Base-by-base conservation (phyloP, 2,888 invertebrate genomes). In the Trachelus tabidus region DNA sequence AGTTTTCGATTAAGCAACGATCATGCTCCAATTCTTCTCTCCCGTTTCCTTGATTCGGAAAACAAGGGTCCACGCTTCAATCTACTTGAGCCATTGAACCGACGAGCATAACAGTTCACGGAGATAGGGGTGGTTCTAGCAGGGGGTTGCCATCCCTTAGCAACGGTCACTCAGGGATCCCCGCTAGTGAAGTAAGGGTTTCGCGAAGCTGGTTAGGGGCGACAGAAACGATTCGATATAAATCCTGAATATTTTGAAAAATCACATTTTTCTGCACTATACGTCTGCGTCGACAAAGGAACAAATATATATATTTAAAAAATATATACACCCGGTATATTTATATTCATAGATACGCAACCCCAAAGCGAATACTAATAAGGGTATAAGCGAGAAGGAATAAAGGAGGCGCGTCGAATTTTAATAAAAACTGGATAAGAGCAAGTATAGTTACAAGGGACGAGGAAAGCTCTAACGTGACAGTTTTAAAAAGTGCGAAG, bases 81-180 rank as follows among this genome's bases (percentile, higher is more conserved):
- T 79, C 82, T 73, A 78, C 77, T 77, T 78, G 31, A 33, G 33
- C 71, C 71, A 71, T 71, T 71, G 71, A 71, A 71, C 71, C 31
- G 71, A 56, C 40, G 40, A 56, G 40, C 40, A 23, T 23, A 56
- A 56, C 40, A 23, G 23, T 74, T 75, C 40, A 75, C 75, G 79
- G 75, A 77, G 40, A 74, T 74, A 68, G 78, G 78, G 79, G 82
- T 81, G 83, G 80, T 69, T 77, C 34, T 76, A 73, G 81, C 79
- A 81, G 79, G 81, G 80, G 78, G 68, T 76, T 75, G 81, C 77
- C 75, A 73, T 79, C 81, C 83, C 83, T 79, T 83, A 80, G 83
- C 83, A 84, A 84, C 83, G 84, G 84, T 83, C 84, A 84, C 81
- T 84, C 82, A 6, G 40, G 84, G 83, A 83, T 79, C 80, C 79